Conservation (phyloP, 2,888 invertebrate species). For the Venustoraphidia nigricollis region DNA sequence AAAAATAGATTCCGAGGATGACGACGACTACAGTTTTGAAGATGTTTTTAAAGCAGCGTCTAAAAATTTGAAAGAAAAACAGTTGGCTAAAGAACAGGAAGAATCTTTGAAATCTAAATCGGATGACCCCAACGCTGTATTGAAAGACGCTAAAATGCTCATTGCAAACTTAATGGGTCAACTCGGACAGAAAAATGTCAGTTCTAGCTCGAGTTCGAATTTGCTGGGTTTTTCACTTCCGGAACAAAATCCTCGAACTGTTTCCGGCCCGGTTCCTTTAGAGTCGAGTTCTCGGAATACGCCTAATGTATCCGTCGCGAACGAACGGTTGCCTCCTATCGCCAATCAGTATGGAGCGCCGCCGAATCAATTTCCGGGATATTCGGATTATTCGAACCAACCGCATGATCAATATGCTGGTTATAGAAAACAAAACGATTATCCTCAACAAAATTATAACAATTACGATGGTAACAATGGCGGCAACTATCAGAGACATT, state of each 20-base stretch:
- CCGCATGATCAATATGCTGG: too few species aligned
- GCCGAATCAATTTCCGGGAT: too few species aligned
- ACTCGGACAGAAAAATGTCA: slow-evolving; percentile 12
- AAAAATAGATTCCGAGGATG: slow-evolving; percentile 45
- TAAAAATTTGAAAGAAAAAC: slow-evolving; percentile 51
- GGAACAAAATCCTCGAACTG: slow-evolving; percentile 20
- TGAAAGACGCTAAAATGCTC: slow-evolving; percentile 40
- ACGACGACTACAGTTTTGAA: slow-evolving; percentile 71
- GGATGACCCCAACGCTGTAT: slow-evolving; percentile 26
- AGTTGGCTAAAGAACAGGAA: slow-evolving; percentile 39
- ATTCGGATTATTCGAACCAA: too few species aligned
- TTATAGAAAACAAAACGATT: too few species aligned
- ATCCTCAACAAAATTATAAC: too few species aligned
- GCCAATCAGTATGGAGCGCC: too few species aligned
- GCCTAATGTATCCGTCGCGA: too few species aligned
- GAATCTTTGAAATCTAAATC: slow-evolving; percentile 19
- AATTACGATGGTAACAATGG: too few species aligned
- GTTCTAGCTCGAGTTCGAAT: slow-evolving; percentile 4
- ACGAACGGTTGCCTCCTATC: too few species aligned
- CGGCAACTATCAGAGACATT: too few species aligned
- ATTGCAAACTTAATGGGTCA: slow-evolving; percentile 47
- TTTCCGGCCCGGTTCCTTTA: slow-evolving; percentile 5
- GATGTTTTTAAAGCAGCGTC: slow-evolving; percentile 67
- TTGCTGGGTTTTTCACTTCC: background rate
- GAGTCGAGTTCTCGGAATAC: too few species aligned